A percentile compares a stretch with the other conserved stretches of the same genome.
These are phyloP conservation scores for Crocidura indochinensis DNA, from an alignment of 2,797 vertebrate species.

Conservation along the genomic window DNA sequence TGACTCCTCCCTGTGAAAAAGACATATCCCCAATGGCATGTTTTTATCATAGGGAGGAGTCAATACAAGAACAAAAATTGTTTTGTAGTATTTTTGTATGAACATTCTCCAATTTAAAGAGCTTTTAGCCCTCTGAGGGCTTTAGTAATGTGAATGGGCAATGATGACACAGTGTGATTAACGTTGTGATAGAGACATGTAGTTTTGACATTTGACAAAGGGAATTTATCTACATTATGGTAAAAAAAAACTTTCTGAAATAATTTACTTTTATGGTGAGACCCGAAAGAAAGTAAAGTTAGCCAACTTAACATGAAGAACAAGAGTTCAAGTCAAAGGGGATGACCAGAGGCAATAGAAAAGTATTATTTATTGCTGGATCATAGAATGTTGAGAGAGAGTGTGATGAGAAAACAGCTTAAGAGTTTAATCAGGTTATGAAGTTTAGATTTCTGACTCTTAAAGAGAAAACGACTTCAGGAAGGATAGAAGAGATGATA, in stretches of 20 bases:
- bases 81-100: neutral
- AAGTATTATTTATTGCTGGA: neutral
- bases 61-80: conserved; percentile 62
- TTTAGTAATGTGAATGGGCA: conserved; percentile 39
- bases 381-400: neutral
- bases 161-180: neutral
- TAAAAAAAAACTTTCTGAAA: conserved; percentile 37
- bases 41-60: conserved; percentile 26
- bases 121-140: neutral
- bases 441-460: conserved; percentile 21
- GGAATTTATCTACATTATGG: conserved; percentile 16
- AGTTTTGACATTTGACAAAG: conserved; percentile 20
- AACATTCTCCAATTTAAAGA: conserved; percentile 33
- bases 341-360: neutral
- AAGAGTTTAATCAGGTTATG: conserved; percentile 12
- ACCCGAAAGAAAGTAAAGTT: conserved; percentile 11
- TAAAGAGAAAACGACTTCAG: conserved; percentile 29
- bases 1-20: conserved; percentile 60
- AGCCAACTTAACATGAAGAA: conserved; percentile 27
- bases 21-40: neutral
- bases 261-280: conserved; percentile 53
- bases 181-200: neutral
- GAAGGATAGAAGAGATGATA: conserved; percentile 12
- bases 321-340: conserved; percentile 7
- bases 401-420: neutral